Conservation (phyloP, 2,888 invertebrate species). For the Metallyticus violacea region DNA sequence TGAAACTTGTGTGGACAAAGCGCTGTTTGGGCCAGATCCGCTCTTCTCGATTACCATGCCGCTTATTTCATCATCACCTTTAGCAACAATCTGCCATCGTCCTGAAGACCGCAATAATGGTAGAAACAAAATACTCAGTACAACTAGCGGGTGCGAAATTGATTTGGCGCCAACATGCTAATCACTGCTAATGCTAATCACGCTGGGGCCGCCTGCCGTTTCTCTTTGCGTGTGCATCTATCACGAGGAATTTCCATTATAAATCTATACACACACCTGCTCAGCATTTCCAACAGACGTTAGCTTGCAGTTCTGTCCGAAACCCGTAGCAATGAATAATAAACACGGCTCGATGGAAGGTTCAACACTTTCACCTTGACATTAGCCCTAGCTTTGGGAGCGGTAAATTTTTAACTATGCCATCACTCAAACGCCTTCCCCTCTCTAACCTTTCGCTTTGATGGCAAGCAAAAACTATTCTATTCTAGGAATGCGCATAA, state of each 20-base stretch:
- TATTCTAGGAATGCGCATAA: neutral
- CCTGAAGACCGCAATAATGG: too few species aligned
- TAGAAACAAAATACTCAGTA: too few species aligned
- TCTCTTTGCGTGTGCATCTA: neutral
- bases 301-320: too few species aligned
- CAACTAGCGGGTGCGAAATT: too few species aligned
- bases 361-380: neutral
- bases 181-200: neutral
- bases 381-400: neutral
- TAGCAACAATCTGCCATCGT: too few species aligned
- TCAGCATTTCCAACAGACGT: neutral
- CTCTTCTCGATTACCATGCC: too few species aligned
- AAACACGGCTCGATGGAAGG: neutral
- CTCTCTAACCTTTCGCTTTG: neutral
- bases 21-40: too few species aligned
- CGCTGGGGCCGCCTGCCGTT: too few species aligned
- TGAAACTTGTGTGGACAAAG: too few species aligned
- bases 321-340: neutral
- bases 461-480: neutral
- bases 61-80: too few species aligned
- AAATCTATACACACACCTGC: neutral
- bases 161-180: neutral
- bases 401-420: neutral
- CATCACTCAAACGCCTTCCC: neutral
- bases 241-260: neutral